Conservation (phyloP, 2,888 invertebrate genomes). For the Himalopsyche anomala region DNA sequence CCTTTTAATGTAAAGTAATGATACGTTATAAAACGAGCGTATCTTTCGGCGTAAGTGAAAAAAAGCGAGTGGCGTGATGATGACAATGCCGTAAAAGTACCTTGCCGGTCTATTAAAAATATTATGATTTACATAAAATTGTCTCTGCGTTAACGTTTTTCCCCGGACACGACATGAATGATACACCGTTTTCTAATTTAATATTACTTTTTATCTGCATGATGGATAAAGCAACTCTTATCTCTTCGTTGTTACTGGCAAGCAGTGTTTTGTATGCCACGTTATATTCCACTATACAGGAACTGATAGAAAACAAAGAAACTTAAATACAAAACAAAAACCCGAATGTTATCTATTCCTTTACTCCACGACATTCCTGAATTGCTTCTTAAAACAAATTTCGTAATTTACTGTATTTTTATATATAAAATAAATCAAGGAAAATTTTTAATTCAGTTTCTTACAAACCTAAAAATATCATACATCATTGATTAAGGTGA, state of each 20-base stretch:
- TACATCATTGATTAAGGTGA: too few relatives aligned
- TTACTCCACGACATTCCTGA: too few relatives aligned
- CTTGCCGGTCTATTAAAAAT: conserved; percentile 57
- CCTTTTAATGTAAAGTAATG: conserved; percentile 34
- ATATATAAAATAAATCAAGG: too few relatives aligned
- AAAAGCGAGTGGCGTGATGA: conserved; percentile 55
- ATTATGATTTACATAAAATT: conserved; percentile 64
- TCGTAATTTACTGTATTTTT: too few relatives aligned
- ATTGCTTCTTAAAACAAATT: too few relatives aligned
- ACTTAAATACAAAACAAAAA: neutral
- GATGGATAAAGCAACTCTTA: conserved; percentile 50
- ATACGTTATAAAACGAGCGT: conserved; percentile 4
- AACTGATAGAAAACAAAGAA: conserved; percentile 8
- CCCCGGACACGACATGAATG: conserved; percentile 57
- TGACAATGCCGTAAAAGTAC: conserved; percentile 49
- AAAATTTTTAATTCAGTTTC: too few relatives aligned
- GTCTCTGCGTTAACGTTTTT: conserved; percentile 38
- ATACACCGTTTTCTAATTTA: conserved; percentile 62
- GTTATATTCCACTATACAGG: conserved; percentile 19
- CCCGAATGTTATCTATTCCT: too few relatives aligned
- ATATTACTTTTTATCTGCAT: conserved; percentile 55
- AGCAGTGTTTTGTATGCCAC: conserved; percentile 37
- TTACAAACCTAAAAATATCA: too few relatives aligned
- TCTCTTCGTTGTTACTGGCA: neutral
- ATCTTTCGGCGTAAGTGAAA: conserved; percentile 24